Conservation (phyloP, 64 coral and sea anemone genomes). For the Montipora sp. region DNA sequence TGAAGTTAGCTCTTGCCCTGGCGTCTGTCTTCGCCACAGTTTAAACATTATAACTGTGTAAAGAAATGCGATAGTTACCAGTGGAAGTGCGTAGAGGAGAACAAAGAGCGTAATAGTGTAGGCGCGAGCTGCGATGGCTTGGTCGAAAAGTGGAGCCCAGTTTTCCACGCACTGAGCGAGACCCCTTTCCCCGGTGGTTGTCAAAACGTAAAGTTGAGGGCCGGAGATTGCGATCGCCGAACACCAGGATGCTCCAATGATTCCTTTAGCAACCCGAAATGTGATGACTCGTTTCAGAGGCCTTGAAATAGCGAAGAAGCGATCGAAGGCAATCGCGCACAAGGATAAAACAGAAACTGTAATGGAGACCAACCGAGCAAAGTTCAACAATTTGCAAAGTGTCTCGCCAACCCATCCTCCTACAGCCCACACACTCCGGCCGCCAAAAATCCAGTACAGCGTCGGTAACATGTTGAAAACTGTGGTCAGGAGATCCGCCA, state of each 20-base stretch:
- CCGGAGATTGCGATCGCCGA: conserved; percentile 37
- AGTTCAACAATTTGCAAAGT: conserved; percentile 60
- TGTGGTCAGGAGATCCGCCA: conserved; percentile 69
- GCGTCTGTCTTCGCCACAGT: conserved; percentile 54
- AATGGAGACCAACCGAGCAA: conserved; percentile 49
- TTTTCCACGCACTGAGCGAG: conserved; percentile 50
- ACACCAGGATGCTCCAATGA: conserved; percentile 35
- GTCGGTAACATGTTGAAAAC: conserved; percentile 78
- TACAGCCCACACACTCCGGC: conserved; percentile 40
- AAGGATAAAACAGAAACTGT: conserved; percentile 58
- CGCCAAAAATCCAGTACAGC: conserved; percentile 42
- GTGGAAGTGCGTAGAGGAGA: conserved; percentile 55
- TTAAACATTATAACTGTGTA: conserved; percentile 60
- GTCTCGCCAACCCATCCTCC: conserved; percentile 55
- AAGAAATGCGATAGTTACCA: conserved; percentile 38
- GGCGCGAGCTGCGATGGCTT: background rate
- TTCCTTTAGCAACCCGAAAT: conserved; percentile 33
- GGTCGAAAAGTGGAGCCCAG: conserved; percentile 59
- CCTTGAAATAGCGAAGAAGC: conserved; percentile 65
- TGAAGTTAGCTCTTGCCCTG: conserved; percentile 35
- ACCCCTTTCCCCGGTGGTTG: background rate
- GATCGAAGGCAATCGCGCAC: conserved; percentile 66
- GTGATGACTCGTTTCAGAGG: conserved; percentile 66
- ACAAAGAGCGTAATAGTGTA: conserved; percentile 66
- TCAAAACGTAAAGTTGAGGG: conserved; percentile 51